Base-by-base conservation (phyloP, 2,888 invertebrate genomes). In the Drosophila anomelani region DNA sequence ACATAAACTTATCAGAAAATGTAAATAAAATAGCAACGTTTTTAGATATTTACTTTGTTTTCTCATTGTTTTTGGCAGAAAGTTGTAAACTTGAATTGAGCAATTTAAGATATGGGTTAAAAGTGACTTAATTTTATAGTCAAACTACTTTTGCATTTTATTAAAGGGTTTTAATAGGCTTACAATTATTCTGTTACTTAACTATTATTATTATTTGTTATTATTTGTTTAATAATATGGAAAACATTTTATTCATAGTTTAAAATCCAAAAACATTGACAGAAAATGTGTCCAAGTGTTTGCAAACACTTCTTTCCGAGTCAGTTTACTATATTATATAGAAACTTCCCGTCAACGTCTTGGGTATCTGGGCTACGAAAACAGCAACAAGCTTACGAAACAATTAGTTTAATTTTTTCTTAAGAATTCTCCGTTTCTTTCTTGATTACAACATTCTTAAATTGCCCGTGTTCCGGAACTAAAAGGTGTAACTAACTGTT, bases 401-500 rank as follows among this genome's bases (percentile, higher is more conserved):
- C 5, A 62, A 38, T 36, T 58, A 13, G 23, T 58, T 58, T 32
- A 54, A 54, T 41, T 17, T 49, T 12, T 32, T 56, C 36, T 36
- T 53, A 20, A 23, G 51, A 57, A 56, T 58, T 46, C 23, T 36
- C 17, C 15, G 15, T 26, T 34, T 10, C 34, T 55, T 20, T 58
- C 36, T 26, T 54, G 20, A 47, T 60, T 54, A 26, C 36, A 7
- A 23, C 38, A 17, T 38, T 20, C 38, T 41, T n/a, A 62, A 62
- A 38, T 53, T 20, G 46, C 54, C 38, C 73, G 32, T 46, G 44
- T 73, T 54, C 64, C 72, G 64, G 74, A 64, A 58, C 72, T 39
- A 34, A 73, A 23, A 58, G 57, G 74, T 73, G 74, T 58, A 57
- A 64, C 72, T 49, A 73, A 73, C 57, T 58, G 57, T 41, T 55